Evolutionary conservation across 1,140 invertebrate genomes (phyloP).

Genomic region (Stegodyphus dumicola): DNA sequence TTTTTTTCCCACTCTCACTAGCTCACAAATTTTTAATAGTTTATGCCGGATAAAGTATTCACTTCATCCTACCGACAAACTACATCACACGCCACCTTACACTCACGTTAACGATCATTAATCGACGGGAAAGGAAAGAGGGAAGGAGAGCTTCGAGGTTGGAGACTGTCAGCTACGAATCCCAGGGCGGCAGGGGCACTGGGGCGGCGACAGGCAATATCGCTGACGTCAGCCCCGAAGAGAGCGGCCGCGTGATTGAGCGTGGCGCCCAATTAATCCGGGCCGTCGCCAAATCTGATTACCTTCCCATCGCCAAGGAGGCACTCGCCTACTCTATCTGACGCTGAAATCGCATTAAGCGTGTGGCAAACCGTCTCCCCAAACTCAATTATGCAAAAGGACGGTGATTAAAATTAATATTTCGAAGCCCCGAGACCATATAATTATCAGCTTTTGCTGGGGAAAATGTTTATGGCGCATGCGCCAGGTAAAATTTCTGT

Average conservation of each 20-base stretch:
- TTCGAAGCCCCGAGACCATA: constrained; percentile 11
- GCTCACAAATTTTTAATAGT: too few species aligned
- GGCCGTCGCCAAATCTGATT: constrained; percentile 54
- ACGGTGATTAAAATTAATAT: constrained; percentile 57
- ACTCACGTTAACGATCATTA: too few species aligned
- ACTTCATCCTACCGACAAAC: too few species aligned
- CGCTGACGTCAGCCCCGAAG: constrained; percentile 28
- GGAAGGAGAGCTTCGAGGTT: too few species aligned
- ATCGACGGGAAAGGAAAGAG: too few species aligned
- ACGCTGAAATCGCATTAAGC: constrained; percentile 9
- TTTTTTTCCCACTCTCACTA: too few species aligned
- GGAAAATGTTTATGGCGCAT: too few species aligned
- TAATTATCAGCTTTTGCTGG: constrained; percentile 26
- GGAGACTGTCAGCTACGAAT: too few species aligned
- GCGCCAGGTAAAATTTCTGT: too few species aligned
- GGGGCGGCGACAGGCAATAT: neutral
- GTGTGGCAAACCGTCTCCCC: constrained; percentile 41
- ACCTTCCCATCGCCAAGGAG: constrained; percentile 26
- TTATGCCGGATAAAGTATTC: too few species aligned
- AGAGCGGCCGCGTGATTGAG: constrained; percentile 41
- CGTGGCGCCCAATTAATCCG: constrained; percentile 51
- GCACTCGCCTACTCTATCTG: constrained; percentile 41
- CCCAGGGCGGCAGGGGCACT: too few species aligned
- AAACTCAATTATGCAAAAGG: constrained; percentile 53
- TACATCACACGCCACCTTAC: too few species aligned